Base-by-base conservation (phyloP, 2,888 invertebrate genomes). In the Pteria penguin region DNA sequence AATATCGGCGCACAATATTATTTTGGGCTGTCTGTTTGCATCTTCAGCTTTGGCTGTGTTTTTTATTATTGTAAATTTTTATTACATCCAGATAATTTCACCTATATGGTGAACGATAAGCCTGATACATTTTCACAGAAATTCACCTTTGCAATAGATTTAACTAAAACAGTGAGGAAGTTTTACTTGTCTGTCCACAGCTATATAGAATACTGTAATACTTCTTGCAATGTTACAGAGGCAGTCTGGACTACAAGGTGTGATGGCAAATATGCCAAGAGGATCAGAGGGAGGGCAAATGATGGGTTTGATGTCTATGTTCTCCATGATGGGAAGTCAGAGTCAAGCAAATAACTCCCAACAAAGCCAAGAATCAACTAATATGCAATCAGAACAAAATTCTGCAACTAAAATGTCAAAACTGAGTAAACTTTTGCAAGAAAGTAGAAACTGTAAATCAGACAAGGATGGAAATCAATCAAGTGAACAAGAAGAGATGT, bases 261-360 rank as follows among this genome's bases (percentile, higher is more conserved):
- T 57, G 57, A 5, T 18, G 1, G 57, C 60, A 4, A 11, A 26
- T 18, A 26, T 27, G 24, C 14, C 26, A 0, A 18, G 24, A 60
- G 60, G 24, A 11, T 18, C 8, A 11, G 14, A 22, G 14, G 27
- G 27, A 11, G 18, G 24, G 27, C 26, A 27, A 26, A 60, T 60
- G 60, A 60, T n/a, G 60, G 60, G 60, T 8, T 29, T 60, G 14
- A 22, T 60, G 27, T 60, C 60, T 26, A 26, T 60, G 60, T 60
- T 60, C 27, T 26, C 60, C 18, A n/a, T 26, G 22, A 8, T 60
- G 18, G 27, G 27, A 22, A 60, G 60, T 8, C 0, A 14, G 4
- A 14, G 14, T 8, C 57, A 18, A 22, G 5, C 18, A 57, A 14
- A 24, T 18, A 22, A 8, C 11, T n/a, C 18, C 8, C 8, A 5